phyloP scores from a whole-genome alignment of 2,888 invertebrate species.

The Ophonus ardosiacus region DNA sequence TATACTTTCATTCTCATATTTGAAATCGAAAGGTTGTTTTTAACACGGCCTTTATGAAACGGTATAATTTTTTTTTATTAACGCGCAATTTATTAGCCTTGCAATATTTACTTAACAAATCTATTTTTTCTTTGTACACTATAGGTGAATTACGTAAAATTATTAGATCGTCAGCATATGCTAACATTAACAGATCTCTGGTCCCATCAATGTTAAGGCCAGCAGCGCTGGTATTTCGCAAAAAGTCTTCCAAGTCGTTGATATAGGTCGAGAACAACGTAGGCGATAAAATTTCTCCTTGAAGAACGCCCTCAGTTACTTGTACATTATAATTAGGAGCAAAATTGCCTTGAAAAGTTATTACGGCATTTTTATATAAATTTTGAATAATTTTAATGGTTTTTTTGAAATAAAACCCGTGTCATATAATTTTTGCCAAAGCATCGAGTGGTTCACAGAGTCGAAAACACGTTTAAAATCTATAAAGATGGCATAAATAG shows the following conservation, averaged over 20 bases:
- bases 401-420: not conserved
- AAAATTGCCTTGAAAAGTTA: not conserved
- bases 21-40: not conserved
- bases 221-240: not conserved
- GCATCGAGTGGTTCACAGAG: not conserved
- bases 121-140: conserved; percentile 1
- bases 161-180: too few species aligned
- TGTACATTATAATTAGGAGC: not conserved
- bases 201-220: conserved; percentile 2
- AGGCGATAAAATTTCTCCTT: conserved; percentile 10
- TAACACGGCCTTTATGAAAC: conserved; percentile 4
- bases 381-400: conserved; percentile 2
- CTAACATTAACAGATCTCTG: not conserved
- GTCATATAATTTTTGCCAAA: conserved; percentile 10
- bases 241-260: not conserved
- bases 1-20: conserved; percentile 5
- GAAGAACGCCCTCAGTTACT: not conserved
- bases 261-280: not conserved
- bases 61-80: not conserved
- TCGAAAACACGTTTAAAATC: not conserved
- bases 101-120: conserved; percentile 13
- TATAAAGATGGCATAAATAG: not conserved
- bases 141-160: not conserved
- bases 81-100: not conserved
- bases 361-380: conserved; percentile 6